These are phyloP conservation scores for Drosophila triauraria DNA, from an alignment of 1,140 invertebrate genomes.

Conservation along the genomic window DNA sequence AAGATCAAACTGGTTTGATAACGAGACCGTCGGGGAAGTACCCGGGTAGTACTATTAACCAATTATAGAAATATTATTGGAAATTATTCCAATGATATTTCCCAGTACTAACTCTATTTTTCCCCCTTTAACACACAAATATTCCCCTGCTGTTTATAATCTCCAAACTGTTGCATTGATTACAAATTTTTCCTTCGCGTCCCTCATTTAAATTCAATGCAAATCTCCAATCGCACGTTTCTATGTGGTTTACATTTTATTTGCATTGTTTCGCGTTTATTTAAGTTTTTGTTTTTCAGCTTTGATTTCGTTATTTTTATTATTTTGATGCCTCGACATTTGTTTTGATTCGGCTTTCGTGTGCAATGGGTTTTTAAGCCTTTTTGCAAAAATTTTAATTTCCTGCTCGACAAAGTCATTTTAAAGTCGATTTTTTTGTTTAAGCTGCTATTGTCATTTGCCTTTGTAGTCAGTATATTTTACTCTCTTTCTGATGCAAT, in stretches of 20 bases:
- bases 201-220: conserved; percentile 68
- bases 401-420: conserved; percentile 43
- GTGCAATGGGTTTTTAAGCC: conserved; percentile 36
- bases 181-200: conserved; percentile 5
- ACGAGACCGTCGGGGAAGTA: conserved; percentile 18
- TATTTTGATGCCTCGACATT: conserved; percentile 64
- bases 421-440: conserved; percentile 52
- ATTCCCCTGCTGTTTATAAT: not conserved
- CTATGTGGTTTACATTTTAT: conserved; percentile 68
- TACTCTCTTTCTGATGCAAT: conserved; percentile 38
- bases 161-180: conserved; percentile 4
- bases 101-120: not conserved
- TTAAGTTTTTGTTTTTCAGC: conserved; percentile 33
- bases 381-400: conserved; percentile 57
- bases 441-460: conserved; percentile 52
- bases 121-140: not conserved
- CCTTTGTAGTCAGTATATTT: conserved; percentile 20
- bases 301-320: conserved; percentile 27
- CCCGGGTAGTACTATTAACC: not conserved
- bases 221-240: conserved; percentile 69
- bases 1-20: conserved; percentile 38
- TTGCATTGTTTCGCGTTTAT: conserved; percentile 52
- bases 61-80: not conserved
- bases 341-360: conserved; percentile 59
- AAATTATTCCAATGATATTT: not conserved